Conservation (phyloP, 2,797 vertebrate genomes). For the Cyprinodon diabolis region DNA sequence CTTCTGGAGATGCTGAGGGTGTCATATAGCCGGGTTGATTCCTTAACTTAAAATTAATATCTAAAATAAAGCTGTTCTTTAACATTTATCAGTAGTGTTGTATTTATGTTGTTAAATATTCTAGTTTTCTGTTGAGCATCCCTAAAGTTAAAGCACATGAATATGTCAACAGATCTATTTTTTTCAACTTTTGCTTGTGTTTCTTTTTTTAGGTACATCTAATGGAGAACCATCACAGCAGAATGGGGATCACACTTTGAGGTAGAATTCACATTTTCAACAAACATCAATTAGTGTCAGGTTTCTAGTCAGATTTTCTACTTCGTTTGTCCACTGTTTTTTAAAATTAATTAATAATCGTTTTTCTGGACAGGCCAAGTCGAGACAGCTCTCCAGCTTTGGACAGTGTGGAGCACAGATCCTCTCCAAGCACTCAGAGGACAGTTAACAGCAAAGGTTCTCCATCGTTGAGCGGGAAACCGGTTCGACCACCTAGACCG, state of each 20-base stretch:
- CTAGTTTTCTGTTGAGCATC: not conserved
- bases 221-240: slow-evolving; percentile 75
- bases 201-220: slow-evolving; percentile 53
- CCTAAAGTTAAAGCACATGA: not conserved
- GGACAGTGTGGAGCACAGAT: slow-evolving; percentile 83
- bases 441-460: slow-evolving; percentile 83
- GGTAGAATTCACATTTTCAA: slow-evolving; percentile 50
- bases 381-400: slow-evolving; percentile 84
- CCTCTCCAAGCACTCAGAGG: slow-evolving; percentile 76
- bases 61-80: no score
- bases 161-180: not conserved
- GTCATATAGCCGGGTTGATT: no score
- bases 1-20: no score
- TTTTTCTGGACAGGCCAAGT: slow-evolving; percentile 74
- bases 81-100: no score
- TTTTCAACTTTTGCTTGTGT: not conserved
- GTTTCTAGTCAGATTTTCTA: not conserved
- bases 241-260: slow-evolving; percentile 67
- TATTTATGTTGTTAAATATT: not conserved
- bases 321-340: not conserved
- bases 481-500: slow-evolving; percentile 84
- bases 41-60: no score
- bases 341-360: no score
- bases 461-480: slow-evolving; percentile 83
- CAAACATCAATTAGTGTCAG: not conserved